Evolutionary conservation across 2,797 vertebrate species (phyloP).

Genomic region (Danio albolineatus): DNA sequence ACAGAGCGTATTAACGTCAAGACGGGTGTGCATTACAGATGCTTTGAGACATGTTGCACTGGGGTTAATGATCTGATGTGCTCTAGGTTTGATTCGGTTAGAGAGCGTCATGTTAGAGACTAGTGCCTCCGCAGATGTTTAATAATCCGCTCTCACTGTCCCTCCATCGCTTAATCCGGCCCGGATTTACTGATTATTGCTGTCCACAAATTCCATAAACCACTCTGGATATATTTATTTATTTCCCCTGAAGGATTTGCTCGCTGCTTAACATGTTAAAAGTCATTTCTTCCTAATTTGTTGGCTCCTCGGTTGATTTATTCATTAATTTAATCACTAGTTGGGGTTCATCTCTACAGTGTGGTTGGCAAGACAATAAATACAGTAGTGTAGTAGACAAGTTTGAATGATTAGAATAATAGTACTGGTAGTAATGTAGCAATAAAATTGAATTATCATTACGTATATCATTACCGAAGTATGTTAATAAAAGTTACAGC

Average conservation of each 20-base stretch:
- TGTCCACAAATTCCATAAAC: constrained; percentile 62
- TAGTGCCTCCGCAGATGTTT: constrained; percentile 73
- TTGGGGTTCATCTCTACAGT: neutral
- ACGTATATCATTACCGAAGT: no score
- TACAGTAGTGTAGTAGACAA: no score
- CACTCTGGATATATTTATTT: constrained; percentile 44
- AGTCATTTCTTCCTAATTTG: neutral
- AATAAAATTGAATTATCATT: no score
- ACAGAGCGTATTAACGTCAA: constrained; percentile 40
- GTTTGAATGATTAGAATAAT: no score
- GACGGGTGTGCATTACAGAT: constrained; percentile 49
- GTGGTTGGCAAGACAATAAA: neutral
- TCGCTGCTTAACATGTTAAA: constrained; percentile 11
- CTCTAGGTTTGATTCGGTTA: constrained; percentile 56
- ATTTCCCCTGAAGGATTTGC: constrained; percentile 22
- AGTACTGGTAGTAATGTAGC: no score
- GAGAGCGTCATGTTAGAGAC: constrained; percentile 65
- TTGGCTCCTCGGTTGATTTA: neutral
- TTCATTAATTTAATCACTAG: neutral
- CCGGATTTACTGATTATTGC: constrained; percentile 70
- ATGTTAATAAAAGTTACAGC: no score
- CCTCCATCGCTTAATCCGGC: constrained; percentile 71
- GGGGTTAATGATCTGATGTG: constrained; percentile 50
- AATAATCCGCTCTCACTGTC: constrained; percentile 71
- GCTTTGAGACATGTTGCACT: constrained; percentile 44